These are phyloP conservation scores for Meteorus cinctellus DNA, from an alignment of 2,888 invertebrate genomes.

Conservation along the genomic window DNA sequence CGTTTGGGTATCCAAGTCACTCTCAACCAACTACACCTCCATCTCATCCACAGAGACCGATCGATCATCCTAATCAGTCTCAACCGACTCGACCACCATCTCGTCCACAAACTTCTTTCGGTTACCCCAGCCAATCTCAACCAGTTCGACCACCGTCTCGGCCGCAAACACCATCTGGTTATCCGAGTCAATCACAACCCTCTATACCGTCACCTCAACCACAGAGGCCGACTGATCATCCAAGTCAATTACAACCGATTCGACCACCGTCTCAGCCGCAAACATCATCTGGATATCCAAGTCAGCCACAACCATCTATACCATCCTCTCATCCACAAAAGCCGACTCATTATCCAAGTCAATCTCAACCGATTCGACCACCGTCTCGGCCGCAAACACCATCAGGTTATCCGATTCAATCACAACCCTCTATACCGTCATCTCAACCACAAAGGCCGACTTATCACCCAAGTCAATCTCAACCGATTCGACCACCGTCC, in stretches of 20 bases:
- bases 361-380: constrained; percentile 2
- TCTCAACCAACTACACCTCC: constrained; percentile 39
- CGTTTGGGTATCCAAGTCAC: constrained; percentile 45
- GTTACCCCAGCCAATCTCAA: neutral
- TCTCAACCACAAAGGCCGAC: neutral
- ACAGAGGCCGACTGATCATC: too few species aligned
- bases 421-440: neutral
- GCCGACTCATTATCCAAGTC: too few species aligned
- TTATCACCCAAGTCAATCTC: neutral
- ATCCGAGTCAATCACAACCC: neutral
- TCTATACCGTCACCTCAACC: neutral
- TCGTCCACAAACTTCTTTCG: too few species aligned
- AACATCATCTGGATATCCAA: neutral
- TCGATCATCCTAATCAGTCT: neutral
- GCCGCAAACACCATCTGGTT: too few species aligned
- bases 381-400: neutral
- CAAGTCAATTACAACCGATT: neutral
- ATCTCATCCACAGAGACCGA: too few species aligned
- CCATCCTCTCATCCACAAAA: neutral
- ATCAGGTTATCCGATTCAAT: too few species aligned
- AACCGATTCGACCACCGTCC: constrained; percentile 3
- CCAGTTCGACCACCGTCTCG: neutral
- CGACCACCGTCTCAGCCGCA: neutral
- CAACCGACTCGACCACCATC: neutral
- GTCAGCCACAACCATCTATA: neutral